A percentile compares a stretch with the other conserved stretches of the same genome.
These are phyloP conservation scores for Ips typographus DNA, from an alignment of 1,140 invertebrate genomes.

Conservation along the genomic window DNA sequence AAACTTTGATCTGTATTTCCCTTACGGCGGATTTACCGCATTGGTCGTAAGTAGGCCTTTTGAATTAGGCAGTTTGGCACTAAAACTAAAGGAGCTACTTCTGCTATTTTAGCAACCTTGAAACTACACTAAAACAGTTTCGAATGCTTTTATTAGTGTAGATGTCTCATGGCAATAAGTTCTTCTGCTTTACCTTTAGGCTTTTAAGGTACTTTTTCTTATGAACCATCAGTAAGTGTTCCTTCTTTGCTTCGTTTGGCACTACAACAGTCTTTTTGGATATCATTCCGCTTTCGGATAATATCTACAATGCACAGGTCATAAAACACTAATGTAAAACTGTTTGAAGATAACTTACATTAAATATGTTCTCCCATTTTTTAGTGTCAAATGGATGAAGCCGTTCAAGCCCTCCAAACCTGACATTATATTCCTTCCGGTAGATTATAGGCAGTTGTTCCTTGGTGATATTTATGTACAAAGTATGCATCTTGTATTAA, in stretches of 20 bases:
- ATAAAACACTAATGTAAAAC: neutral
- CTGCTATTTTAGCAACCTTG: conserved; percentile 76
- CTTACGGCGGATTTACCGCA: conserved; percentile 57
- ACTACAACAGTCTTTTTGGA: conserved; percentile 58
- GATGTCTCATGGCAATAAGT: conserved; percentile 7
- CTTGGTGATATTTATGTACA: conserved; percentile 46
- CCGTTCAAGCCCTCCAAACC: conserved; percentile 77
- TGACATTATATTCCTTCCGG: conserved; percentile 76
- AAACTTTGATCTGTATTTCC: conserved; percentile 26
- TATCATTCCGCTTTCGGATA: conserved; percentile 59
- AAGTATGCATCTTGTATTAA: conserved; percentile 23
- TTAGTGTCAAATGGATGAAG: conserved; percentile 86
- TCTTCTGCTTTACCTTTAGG: conserved; percentile 55
- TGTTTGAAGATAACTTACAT: conserved; percentile 31
- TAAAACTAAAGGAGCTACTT: conserved; percentile 71
- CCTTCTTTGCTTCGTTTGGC: conserved; percentile 68
- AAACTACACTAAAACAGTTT: conserved; percentile 58
- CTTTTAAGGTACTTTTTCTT: conserved; percentile 70
- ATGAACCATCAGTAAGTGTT: conserved; percentile 73
- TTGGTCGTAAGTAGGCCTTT: conserved; percentile 70
- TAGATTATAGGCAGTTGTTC: conserved; percentile 74
- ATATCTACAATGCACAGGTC: conserved; percentile 54
- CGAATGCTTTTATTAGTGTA: neutral
- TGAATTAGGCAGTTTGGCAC: conserved; percentile 80
- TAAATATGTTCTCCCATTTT: conserved; percentile 76